Conservation (phyloP, 2,797 vertebrate genomes). For the Sebastiscus albofasciatus region DNA sequence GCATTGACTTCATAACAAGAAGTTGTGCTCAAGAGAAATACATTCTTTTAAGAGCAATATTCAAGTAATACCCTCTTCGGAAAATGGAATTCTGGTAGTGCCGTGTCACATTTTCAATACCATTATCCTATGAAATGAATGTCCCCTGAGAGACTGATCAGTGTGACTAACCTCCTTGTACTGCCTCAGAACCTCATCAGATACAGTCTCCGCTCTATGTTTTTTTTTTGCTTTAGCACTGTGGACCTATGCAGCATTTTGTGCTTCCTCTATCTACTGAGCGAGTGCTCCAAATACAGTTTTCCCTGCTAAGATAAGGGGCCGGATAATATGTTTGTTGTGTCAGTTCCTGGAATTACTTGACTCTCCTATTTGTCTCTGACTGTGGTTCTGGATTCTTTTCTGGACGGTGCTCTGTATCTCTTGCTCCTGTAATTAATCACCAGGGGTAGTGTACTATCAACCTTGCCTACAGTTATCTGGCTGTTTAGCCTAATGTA, state of each 20-base stretch:
- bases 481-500: conserved; percentile 50
- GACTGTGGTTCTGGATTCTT: conserved; percentile 40
- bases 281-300: conserved; percentile 38
- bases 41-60: background rate
- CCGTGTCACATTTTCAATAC: conserved; percentile 16
- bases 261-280: conserved; percentile 41
- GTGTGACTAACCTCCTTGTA: conserved; percentile 41
- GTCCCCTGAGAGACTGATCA: conserved; percentile 41
- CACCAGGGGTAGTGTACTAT: conserved; percentile 13
- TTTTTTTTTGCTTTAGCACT: conserved; percentile 16
- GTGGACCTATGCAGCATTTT: conserved; percentile 31
- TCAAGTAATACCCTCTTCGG: background rate
- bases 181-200: conserved; percentile 44
- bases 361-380: conserved; percentile 51
- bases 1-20: background rate
- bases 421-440: conserved; percentile 62
- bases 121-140: conserved; percentile 38
- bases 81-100: background rate
- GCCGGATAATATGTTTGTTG: conserved; percentile 58
- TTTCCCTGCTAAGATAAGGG: conserved; percentile 66
- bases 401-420: conserved; percentile 40
- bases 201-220: conserved; percentile 33
- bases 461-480: conserved; percentile 37
- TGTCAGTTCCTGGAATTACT: conserved; percentile 72
- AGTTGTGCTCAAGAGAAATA: background rate